Evolutionary conservation across 1,140 invertebrate species (phyloP).

Genomic region (Zaprionus kolodkinae): DNA sequence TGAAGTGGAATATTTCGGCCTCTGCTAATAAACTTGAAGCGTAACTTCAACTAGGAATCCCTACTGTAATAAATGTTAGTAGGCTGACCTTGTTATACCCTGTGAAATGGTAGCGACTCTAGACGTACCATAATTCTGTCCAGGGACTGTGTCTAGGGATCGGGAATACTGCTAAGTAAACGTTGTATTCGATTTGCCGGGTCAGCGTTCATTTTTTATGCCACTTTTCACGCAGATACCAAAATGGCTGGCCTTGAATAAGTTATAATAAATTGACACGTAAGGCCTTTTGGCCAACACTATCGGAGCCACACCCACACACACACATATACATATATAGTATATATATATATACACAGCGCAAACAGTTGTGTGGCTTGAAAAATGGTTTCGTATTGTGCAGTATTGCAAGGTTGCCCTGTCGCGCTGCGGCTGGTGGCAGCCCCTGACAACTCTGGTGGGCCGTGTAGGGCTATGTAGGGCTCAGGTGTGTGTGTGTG

Average conservation of each 20-base stretch:
- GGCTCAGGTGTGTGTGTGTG: constrained; percentile 1
- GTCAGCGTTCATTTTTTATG: constrained; percentile 74
- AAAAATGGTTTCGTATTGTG: constrained; percentile 52
- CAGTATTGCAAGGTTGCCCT: constrained; percentile 56
- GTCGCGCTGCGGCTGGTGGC: not conserved
- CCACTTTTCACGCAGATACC: constrained; percentile 75
- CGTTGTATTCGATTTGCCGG: constrained; percentile 29
- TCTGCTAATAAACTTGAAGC: constrained; percentile 64
- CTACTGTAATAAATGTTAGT: constrained; percentile 14
- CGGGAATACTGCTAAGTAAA: not conserved
- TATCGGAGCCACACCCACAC: constrained; percentile 49
- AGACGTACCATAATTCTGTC: not conserved
- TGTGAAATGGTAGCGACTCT: constrained; percentile 3
- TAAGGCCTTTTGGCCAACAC: constrained; percentile 64
- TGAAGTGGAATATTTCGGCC: constrained; percentile 29
- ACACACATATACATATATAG: constrained; percentile 12
- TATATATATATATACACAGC: constrained; percentile 21
- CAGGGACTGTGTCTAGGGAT: no score
- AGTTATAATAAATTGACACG: constrained; percentile 82
- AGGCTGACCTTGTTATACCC: constrained; percentile 18
- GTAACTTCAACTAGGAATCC: constrained; percentile 26
- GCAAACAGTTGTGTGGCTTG: constrained; percentile 49
- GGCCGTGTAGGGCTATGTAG: not conserved
- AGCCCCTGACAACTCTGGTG: no score
- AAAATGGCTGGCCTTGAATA: constrained; percentile 69